A percentile compares a stretch with the other conserved stretches of the same genome.
These are phyloP conservation scores for Lapara coniferarum DNA, from an alignment of 2,888 invertebrate genomes.

Conservation along the genomic window DNA sequence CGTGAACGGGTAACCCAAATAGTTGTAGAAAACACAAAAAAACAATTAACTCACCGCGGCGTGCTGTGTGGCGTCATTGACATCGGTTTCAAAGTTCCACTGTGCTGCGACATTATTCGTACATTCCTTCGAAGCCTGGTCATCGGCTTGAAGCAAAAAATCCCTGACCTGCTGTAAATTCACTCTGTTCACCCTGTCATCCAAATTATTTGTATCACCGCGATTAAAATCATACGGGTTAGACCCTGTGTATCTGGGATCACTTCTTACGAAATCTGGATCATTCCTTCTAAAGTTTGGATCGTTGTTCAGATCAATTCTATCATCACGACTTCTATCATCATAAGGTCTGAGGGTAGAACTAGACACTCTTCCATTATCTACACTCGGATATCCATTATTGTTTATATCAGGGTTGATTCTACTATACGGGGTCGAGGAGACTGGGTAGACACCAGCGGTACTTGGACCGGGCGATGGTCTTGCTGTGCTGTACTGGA, in stretches of 20 bases:
- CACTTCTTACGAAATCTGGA: conserved; percentile 78
- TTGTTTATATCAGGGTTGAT: conserved; percentile 78
- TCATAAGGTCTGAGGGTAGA: conserved; percentile 63
- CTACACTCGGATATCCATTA: conserved; percentile 71
- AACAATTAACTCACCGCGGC: conserved; percentile 88
- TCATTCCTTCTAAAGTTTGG: conserved; percentile 77
- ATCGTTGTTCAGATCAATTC: conserved; percentile 76
- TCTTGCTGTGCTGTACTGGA: conserved; percentile 65
- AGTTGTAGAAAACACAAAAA: not conserved
- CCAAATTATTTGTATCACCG: conserved; percentile 64
- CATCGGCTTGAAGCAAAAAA: conserved; percentile 88
- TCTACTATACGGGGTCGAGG: conserved; percentile 65
- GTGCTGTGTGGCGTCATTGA: conserved; percentile 91
- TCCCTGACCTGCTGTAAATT: conserved; percentile 79
- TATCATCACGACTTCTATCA: conserved; percentile 67
- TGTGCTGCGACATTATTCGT: conserved; percentile 94
- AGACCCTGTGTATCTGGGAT: conserved; percentile 71
- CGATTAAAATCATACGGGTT: conserved; percentile 75
- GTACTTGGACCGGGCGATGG: conserved; percentile 54
- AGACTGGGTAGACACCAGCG: conserved; percentile 64
- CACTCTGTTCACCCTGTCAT: conserved; percentile 72
- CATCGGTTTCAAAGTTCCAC: conserved; percentile 95
- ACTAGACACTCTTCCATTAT: conserved; percentile 57
- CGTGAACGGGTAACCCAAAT: not conserved
- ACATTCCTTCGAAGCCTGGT: conserved; percentile 90